A percentile compares a stretch with the other conserved stretches of the same genome.
These are phyloP conservation scores for Mormyrus hasselquistii DNA, from an alignment of 2,797 vertebrate species.

Conservation along the genomic window DNA sequence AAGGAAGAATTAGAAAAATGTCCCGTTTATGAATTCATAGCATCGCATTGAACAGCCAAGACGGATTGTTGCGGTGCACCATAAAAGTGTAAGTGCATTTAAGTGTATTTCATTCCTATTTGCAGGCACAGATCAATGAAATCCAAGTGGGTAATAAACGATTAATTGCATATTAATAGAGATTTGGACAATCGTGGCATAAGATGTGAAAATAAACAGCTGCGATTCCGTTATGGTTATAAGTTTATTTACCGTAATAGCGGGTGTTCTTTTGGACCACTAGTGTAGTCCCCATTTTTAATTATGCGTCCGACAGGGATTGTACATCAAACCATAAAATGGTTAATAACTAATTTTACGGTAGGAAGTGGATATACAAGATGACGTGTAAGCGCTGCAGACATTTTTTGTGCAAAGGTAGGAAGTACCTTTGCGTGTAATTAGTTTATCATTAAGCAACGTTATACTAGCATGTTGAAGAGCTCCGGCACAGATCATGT, in stretches of 20 bases:
- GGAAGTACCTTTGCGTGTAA: background rate
- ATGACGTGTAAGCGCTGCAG: background rate
- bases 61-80: background rate
- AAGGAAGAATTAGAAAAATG: background rate
- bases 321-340: background rate
- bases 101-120: background rate
- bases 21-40: background rate
- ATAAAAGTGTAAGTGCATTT: background rate
- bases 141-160: background rate
- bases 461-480: background rate
- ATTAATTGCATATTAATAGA: background rate
- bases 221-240: background rate
- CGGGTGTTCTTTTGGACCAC: background rate
- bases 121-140: background rate
- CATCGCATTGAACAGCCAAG: background rate
- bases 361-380: background rate
- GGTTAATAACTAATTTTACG: background rate
- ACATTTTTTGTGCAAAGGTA: background rate
- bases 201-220: background rate
- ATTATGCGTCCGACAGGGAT: background rate
- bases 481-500: background rate
- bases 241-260: background rate
- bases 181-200: background rate
- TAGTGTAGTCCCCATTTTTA: background rate
- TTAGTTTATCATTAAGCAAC: background rate